Conservation (phyloP, 2,797 vertebrate genomes). For the Etheostoma perlongum region DNA sequence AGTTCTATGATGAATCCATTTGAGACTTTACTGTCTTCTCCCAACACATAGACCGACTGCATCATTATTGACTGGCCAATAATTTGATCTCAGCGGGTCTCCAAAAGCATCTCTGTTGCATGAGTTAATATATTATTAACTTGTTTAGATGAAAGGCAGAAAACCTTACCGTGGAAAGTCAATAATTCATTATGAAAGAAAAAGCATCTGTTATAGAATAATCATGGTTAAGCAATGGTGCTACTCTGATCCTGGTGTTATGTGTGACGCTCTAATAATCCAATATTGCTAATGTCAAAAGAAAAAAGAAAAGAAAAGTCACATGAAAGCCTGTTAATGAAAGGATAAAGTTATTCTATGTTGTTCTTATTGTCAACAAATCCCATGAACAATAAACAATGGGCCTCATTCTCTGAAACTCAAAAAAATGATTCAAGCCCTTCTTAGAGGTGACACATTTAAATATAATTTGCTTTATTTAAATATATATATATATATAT, state of each 20-base stretch:
- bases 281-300: not conserved
- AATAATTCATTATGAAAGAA: slow-evolving; percentile 8
- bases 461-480: too few relatives aligned
- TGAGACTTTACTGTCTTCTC: not conserved
- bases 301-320: not conserved
- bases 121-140: slow-evolving; percentile 2
- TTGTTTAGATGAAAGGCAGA: slow-evolving; percentile 2
- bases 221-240: too few relatives aligned
- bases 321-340: not conserved
- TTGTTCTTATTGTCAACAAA: not conserved
- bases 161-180: not conserved
- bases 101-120: not conserved
- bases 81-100: not conserved
- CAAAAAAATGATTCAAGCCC: too few relatives aligned
- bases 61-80: not conserved
- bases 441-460: too few relatives aligned
- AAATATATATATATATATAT: too few relatives aligned
- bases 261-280: not conserved
- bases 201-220: not conserved
- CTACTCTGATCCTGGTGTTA: not conserved
- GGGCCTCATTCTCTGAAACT: too few relatives aligned
- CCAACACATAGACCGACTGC: not conserved
- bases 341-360: not conserved
- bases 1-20: not conserved
- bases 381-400: not conserved